These are phyloP conservation scores for Tillus elongatus DNA, from an alignment of 2,888 invertebrate species.

Conservation along the genomic window DNA sequence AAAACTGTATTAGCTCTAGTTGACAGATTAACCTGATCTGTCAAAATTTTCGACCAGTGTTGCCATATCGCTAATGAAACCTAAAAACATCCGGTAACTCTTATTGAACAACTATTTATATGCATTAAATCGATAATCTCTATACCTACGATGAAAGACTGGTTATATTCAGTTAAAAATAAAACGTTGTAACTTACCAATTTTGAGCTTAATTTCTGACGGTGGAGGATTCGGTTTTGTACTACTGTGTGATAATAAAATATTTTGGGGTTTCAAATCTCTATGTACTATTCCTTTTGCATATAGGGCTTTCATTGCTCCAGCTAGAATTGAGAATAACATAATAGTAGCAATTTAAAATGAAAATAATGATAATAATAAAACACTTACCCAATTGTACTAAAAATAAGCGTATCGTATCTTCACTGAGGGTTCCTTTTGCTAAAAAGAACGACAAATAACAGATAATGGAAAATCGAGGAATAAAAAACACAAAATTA, in stretches of 20 bases:
- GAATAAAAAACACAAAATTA: conserved; percentile 1
- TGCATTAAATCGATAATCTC: no score
- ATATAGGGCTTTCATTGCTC: conserved; percentile 94
- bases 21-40: no score
- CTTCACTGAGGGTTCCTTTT: conserved; percentile 93
- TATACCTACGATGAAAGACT: no score
- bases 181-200: conserved; percentile 52
- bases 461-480: conserved; percentile 1
- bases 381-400: conserved; percentile 72
- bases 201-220: conserved; percentile 86
- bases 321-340: conserved; percentile 52
- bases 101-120: no score
- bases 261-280: conserved; percentile 99
- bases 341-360: conserved; percentile 5
- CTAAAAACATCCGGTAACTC: no score
- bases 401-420: conserved; percentile 90
- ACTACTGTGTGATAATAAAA: conserved; percentile 80
- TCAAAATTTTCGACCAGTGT: no score
- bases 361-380: conserved; percentile 3
- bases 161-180: conserved; percentile 8
- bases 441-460: conserved; percentile 42
- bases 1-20: no score
- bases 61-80: no score
- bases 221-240: conserved; percentile 60
- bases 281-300: conserved; percentile 97